phyloP scores from a whole-genome alignment of 2,888 invertebrate genomes.

The Heliconius charithonia region DNA sequence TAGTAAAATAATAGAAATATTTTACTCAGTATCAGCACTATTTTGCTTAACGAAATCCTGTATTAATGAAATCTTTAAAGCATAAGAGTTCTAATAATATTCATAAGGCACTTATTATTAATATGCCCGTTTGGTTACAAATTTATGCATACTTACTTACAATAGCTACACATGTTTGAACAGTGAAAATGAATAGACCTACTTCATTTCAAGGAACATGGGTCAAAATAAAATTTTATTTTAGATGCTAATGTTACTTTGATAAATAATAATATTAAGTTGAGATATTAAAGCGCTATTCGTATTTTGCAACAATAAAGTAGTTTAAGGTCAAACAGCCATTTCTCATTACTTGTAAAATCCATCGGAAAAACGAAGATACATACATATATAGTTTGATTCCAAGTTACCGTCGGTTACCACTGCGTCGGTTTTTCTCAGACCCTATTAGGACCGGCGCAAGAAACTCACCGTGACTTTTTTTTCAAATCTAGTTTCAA shows the following conservation, averaged over 20 bases:
- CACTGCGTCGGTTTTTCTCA: too few relatives aligned
- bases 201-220: not conserved
- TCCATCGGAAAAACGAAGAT: too few relatives aligned
- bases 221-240: constrained; percentile 4
- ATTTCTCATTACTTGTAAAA: too few relatives aligned
- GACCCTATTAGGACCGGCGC: too few relatives aligned
- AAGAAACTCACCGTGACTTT: too few relatives aligned
- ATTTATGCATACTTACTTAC: constrained; percentile 19
- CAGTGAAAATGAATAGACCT: constrained; percentile 19
- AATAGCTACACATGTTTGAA: constrained; percentile 16
- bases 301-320: not conserved
- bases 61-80: constrained; percentile 21
- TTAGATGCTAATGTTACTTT: not conserved
- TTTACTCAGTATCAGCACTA: not conserved
- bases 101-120: constrained; percentile 37
- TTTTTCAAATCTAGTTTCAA: too few relatives aligned
- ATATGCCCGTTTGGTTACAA: constrained; percentile 27
- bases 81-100: constrained; percentile 34
- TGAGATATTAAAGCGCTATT: not conserved
- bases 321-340: too few relatives aligned
- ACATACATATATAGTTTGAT: too few relatives aligned
- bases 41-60: constrained; percentile 6
- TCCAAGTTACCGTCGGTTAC: too few relatives aligned
- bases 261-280: not conserved
- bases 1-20: not conserved